Evolutionary conservation across 2,888 invertebrate species (phyloP).

Genomic region (Cremastobaeus sp.): DNA sequence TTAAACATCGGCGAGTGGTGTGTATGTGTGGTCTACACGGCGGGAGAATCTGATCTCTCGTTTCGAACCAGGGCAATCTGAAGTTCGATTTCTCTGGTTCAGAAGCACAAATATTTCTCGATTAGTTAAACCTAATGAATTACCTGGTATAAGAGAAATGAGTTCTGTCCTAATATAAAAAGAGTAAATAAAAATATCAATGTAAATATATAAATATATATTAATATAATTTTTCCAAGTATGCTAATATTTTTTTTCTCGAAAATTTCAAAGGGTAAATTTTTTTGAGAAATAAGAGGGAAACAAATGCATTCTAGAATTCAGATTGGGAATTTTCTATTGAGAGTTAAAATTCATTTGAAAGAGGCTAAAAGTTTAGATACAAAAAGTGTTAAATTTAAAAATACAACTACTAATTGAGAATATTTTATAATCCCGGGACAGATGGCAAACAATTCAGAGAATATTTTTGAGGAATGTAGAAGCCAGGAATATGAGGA

Average conservation of each 20-base stretch:
- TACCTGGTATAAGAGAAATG: slow-evolving; percentile 12
- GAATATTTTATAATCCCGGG: slow-evolving; percentile 37
- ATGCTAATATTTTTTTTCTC: too few species aligned
- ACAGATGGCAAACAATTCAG: slow-evolving; percentile 47
- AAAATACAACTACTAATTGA: slow-evolving; percentile 38
- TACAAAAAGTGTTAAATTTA: too few species aligned
- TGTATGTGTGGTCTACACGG: slow-evolving; percentile 46
- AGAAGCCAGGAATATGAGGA: slow-evolving; percentile 21
- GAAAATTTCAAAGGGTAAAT: too few species aligned
- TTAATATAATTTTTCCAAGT: too few species aligned
- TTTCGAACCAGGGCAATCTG: slow-evolving; percentile 42
- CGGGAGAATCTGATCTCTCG: slow-evolving; percentile 45
- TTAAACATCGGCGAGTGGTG: too few species aligned
- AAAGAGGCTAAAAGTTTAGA: too few species aligned
- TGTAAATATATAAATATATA: too few species aligned
- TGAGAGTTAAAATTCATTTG: too few species aligned
- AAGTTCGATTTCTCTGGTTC: slow-evolving; percentile 46
- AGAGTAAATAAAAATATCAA: too few species aligned
- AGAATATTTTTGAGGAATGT: slow-evolving; percentile 2
- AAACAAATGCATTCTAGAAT: too few species aligned
- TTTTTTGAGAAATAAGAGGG: too few species aligned
- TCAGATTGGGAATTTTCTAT: too few species aligned
- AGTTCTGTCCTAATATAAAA: background rate
- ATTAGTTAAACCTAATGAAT: slow-evolving; percentile 17
- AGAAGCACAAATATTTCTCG: slow-evolving; percentile 41